phyloP scores from a whole-genome alignment of 2,797 vertebrate genomes.

The Tolypeutes matacus region DNA sequence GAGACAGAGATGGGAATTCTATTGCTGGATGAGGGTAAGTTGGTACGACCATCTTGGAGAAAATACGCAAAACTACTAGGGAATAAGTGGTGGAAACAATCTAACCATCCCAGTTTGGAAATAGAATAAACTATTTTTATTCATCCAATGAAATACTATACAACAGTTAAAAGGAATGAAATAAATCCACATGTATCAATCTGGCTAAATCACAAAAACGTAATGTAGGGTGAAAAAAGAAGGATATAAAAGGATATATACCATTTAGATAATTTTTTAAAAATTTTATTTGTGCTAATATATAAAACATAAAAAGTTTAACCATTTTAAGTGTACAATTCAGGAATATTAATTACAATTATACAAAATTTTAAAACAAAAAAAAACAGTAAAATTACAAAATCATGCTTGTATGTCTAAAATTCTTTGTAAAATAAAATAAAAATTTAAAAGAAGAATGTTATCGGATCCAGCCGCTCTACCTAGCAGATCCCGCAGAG shows the following conservation, averaged over 20 bases:
- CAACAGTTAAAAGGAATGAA: conserved; percentile 9
- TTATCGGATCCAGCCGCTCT: background rate
- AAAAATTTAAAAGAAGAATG: conserved; percentile 15
- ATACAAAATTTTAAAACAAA: background rate
- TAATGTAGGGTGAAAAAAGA: background rate
- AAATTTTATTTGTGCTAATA: too few relatives aligned
- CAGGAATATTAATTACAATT: too few relatives aligned
- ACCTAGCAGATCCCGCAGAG: background rate
- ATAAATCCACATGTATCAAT: background rate
- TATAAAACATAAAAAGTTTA: too few relatives aligned
- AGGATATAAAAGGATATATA: background rate
- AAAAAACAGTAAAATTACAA: conserved; percentile 6
- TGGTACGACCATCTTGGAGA: background rate
- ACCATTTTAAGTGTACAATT: too few relatives aligned
- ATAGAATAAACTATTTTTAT: background rate
- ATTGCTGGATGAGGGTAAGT: background rate
- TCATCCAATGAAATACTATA: background rate
- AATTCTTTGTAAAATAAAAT: background rate
- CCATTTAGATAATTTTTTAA: background rate
- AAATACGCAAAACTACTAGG: background rate
- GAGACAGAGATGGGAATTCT: background rate
- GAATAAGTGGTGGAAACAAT: background rate
- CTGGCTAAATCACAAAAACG: conserved; percentile 15
- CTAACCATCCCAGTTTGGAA: background rate
- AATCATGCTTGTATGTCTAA: background rate